These are phyloP conservation scores for Thalassarche chlororhynchos DNA, from an alignment of 2,113 vertebrate genomes.

Conservation along the genomic window DNA sequence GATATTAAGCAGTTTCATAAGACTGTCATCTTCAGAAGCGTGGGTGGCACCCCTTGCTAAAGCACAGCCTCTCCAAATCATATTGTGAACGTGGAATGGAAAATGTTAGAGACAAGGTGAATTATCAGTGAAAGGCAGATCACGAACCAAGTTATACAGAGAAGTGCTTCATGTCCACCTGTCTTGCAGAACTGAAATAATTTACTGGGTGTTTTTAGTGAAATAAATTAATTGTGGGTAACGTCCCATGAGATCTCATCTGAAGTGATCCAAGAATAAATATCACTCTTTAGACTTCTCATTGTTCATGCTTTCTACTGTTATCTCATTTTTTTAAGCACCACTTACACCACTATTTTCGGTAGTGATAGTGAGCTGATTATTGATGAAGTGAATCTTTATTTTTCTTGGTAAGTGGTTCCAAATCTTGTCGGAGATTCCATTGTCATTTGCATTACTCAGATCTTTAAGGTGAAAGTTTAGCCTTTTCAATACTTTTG, in stretches of 20 bases:
- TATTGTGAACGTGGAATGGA: background rate
- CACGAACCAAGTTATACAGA: background rate
- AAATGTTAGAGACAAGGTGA: background rate
- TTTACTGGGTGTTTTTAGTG: background rate
- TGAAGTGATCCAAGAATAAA: background rate
- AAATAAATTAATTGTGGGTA: background rate
- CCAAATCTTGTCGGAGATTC: background rate
- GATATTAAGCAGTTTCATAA: background rate
- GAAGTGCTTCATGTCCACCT: background rate
- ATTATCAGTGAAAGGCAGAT: background rate
- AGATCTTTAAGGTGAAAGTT: background rate
- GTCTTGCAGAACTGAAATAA: background rate
- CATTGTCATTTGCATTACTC: background rate
- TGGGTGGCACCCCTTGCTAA: background rate
- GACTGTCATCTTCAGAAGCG: background rate
- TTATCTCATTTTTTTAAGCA: background rate
- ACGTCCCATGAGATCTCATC: background rate
- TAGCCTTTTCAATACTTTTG: background rate
- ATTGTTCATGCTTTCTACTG: background rate
- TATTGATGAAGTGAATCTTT: background rate
- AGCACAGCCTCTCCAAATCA: background rate
- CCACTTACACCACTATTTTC: background rate
- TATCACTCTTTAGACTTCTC: background rate
- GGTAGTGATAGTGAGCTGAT: background rate
- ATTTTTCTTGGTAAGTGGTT: background rate